Evolutionary conservation across 2,888 invertebrate genomes (phyloP), one percentile per base, ranked within the genome.

Genomic region (Meteorus cinctellus): DNA sequence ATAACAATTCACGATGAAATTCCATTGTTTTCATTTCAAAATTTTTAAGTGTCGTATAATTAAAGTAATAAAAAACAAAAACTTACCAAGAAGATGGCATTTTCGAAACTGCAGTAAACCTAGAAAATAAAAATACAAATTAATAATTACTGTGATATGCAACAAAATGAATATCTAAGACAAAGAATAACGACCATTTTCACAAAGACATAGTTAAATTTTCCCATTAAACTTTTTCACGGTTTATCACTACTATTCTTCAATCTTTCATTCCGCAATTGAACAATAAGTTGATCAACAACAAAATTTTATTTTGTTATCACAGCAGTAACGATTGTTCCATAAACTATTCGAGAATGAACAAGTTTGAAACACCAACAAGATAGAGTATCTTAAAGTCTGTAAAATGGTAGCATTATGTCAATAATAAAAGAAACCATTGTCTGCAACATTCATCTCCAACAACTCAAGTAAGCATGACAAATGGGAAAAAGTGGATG

Each of bases 391-490:
- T 27, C 41, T 34, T 45, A 41, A 12, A 41, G 41, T 41, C 12
- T 8, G 41, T 12, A 41, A 41, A 41, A 41, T 12, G 41, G 41
- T 41, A 12, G 41, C 12, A 41, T 41, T 41, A 16, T 66, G 66
- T 66, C 66, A 36, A 16, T 27, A 66, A 31, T 41, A 24, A 45
- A 66, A 14, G 4, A 24, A 24, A 6, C 19, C 19, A 48, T 19
- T 12, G 67, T 16, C 48, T 48, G 6, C 67, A 67, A 10, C 51
- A 10, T 51, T 16, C 68, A n/a, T 68, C 19, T 48, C 10, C 51
- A 48, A 68, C 27, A 68, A 45, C 48, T 29, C 48, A 27, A 19
- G 48, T 68, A 68, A 68, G 48, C 29, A 48, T 36, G 2, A 27
- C 41, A 45, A 68, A 19, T 48, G 45, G 48, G 48, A 34, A 48